Evolutionary conservation across 2,113 vertebrate genomes (phyloP), one percentile per base, ranked within the genome.

Genomic region (Lontra canadensis): DNA sequence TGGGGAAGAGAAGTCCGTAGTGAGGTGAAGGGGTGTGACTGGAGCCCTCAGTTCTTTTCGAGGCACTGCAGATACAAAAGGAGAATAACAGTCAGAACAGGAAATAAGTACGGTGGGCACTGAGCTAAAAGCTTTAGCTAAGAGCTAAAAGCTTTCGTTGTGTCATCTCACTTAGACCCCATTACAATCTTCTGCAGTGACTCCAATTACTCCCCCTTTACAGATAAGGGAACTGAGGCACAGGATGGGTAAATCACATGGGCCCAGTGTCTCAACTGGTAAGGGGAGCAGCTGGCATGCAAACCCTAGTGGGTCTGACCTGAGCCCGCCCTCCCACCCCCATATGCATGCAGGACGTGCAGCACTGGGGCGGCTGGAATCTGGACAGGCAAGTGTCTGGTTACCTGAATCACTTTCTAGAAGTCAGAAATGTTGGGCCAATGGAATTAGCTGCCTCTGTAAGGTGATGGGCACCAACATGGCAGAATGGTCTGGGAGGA

Each of bases 331-430:
- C 31, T 55, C 9, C 1, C 0, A 5, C 29, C 25, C 0, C 26
- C 17, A 69, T 0, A 0, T 4, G 20, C 15, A 0, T 0, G 17
- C 9, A 10, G 34, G 18, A 47, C 14, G 1, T 25, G 21, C 4
- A 34, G 47, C 10, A n/a, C n/a, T 44, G 18, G 1, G 23, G 23
- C 0, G 13, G 9, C 65, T 13, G 21, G 81, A 55, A 34, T 47
- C 55, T 6, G 10, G 81, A 52, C 25, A n/a, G 80, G 39, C 23
- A 20, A 14, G 7, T 3, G 42, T 82, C 92, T 73, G 42, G 31
- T n/a, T 34, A 39, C 1, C 8, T 1, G 18, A 61, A 47, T 39
- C 13, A 63, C 55, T 69, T 89, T 85, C 78, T 49, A 78, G 25
- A 79, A 80, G 47, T 61, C 55, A 93, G n/a, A 71, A 20, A n/a